phyloP scores from a whole-genome alignment of 1,140 invertebrate genomes.

The Dreissena rostriformis region DNA sequence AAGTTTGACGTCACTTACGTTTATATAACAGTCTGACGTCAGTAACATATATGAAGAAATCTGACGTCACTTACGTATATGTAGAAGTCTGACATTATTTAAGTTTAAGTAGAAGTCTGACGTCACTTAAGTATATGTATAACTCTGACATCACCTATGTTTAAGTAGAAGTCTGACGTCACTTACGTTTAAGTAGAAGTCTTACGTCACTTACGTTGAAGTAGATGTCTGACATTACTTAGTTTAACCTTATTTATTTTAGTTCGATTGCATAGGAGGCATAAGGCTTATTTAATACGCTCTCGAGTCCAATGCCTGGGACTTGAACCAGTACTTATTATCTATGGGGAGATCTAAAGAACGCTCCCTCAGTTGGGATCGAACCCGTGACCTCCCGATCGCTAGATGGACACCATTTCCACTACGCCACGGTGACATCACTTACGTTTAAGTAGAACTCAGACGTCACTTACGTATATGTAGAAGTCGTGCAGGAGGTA shows the following conservation, averaged over 20 bases:
- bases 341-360: not conserved
- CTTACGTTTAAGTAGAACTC: slow-evolving; percentile 29
- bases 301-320: too few species aligned
- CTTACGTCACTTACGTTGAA: too few species aligned
- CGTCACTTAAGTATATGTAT: not conserved
- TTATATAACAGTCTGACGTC: not conserved
- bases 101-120: not conserved
- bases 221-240: too few species aligned
- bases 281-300: not conserved
- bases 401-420: too few species aligned
- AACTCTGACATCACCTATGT: not conserved
- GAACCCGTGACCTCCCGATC: too few species aligned
- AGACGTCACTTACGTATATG: not conserved
- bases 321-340: too few species aligned
- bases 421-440: not conserved
- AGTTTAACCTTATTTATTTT: too few species aligned
- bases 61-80: too few species aligned
- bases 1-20: too few species aligned
- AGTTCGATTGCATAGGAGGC: too few species aligned
- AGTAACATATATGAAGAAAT: too few species aligned
- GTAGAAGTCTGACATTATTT: too few species aligned
- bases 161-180: not conserved
- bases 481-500: slow-evolving; percentile 18
- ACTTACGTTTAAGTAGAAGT: not conserved
- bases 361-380: not conserved